phyloP scores from a whole-genome alignment of 2,888 invertebrate species.

The Meteorus colon region DNA sequence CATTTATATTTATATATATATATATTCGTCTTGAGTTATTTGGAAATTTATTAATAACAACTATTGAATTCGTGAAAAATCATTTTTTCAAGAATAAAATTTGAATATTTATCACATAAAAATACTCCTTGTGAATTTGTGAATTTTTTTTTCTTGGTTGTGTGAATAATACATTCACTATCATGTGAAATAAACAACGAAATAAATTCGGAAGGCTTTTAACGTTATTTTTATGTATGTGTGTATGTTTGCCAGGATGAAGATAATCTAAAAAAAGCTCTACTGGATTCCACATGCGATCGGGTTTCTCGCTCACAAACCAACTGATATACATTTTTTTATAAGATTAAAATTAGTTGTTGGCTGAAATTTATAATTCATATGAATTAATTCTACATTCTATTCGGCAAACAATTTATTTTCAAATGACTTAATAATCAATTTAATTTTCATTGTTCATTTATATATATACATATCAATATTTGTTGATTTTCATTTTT shows the following conservation, averaged over 20 bases:
- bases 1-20: too few species aligned
- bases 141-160: background rate
- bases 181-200: conserved; percentile 1
- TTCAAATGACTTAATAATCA: too few species aligned
- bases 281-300: conserved; percentile 42
- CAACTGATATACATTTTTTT: background rate
- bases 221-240: conserved; percentile 40
- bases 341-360: background rate
- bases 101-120: background rate
- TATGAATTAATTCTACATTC: background rate
- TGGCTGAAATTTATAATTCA: background rate
- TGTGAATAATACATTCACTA: background rate
- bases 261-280: conserved; percentile 41
- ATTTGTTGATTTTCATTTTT: background rate
- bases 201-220: conserved; percentile 37
- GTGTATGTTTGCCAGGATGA: conserved; percentile 23
- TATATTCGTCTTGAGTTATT: too few species aligned
- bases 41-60: too few species aligned
- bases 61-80: too few species aligned
- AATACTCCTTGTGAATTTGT: background rate
- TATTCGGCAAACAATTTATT: background rate
- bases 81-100: too few species aligned
- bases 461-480: background rate
- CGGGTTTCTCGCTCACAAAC: conserved; percentile 34
- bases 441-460: background rate